Evolutionary conservation across 2,797 vertebrate genomes (phyloP).

Genomic region (Crocodylus rhombifer): DNA sequence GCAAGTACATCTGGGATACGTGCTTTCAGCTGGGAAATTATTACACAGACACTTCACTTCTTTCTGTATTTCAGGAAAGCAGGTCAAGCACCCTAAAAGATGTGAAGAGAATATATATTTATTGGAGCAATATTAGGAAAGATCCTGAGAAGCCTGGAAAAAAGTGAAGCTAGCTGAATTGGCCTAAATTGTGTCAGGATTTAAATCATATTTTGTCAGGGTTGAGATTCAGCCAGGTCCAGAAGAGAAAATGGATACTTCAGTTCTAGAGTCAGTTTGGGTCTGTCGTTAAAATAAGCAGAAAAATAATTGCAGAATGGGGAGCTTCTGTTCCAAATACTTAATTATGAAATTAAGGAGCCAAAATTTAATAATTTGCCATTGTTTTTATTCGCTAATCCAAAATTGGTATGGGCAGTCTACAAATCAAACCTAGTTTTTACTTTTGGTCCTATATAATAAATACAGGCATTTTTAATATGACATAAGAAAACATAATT

Average conservation of each 20-base stretch:
- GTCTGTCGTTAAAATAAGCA: not conserved
- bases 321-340: not conserved
- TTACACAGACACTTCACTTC: not conserved
- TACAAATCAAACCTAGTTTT: not conserved
- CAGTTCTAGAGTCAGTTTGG: too few relatives aligned
- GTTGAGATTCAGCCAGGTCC: not conserved
- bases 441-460: rapidly evolving
- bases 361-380: not conserved
- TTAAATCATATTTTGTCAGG: not conserved
- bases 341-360: not conserved
- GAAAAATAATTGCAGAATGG: not conserved
- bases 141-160: too few relatives aligned
- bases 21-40: not conserved
- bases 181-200: not conserved
- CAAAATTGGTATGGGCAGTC: rapidly evolving
- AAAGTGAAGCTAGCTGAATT: not conserved
- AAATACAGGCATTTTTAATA: too few relatives aligned
- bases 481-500: not conserved
- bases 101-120: rapidly evolving
- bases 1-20: not conserved
- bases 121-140: rapidly evolving
- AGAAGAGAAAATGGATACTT: not conserved
- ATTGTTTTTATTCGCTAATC: rapidly evolving
- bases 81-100: not conserved
- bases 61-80: not conserved